phyloP scores from a whole-genome alignment of 1,140 invertebrate genomes.

The Drosophila tristis region DNA sequence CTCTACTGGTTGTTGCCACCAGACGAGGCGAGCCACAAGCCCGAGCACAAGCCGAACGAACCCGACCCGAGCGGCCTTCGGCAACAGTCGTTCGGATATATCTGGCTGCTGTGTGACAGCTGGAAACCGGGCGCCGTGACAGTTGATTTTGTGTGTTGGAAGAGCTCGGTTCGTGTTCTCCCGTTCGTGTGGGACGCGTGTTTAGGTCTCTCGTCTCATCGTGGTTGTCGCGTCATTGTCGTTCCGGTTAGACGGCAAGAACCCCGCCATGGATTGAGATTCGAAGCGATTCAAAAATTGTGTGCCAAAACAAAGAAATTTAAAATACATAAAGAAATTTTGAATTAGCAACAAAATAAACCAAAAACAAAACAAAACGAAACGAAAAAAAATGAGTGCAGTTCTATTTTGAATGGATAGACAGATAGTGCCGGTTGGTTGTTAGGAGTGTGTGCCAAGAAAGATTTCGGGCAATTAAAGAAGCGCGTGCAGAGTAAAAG shows the following conservation, averaged over 20 bases:
- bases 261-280: conserved; percentile 27
- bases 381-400: conserved; percentile 48
- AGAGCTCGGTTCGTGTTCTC: not conserved
- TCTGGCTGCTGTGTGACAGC: not conserved
- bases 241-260: conserved; percentile 7
- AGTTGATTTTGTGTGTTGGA: too few relatives aligned
- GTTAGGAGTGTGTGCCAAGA: conserved; percentile 7
- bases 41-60: not conserved
- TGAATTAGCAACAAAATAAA: conserved; percentile 1
- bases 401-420: conserved; percentile 48
- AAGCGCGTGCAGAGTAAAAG: not conserved
- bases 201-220: conserved; percentile 2
- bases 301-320: conserved; percentile 26
- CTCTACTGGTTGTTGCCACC: conserved; percentile 17
- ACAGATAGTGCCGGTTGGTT: too few relatives aligned
- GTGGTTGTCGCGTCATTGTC: not conserved
- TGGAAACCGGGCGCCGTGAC: too few relatives aligned
- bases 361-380: not conserved
- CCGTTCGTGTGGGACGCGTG: conserved; percentile 16
- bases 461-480: conserved; percentile 42
- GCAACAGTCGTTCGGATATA: not conserved
- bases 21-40: not conserved
- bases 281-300: conserved; percentile 3
- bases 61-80: too few relatives aligned
- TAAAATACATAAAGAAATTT: not conserved